Evolutionary conservation across 2,797 vertebrate genomes (phyloP).

Genomic region (Leucoraja ocellata): DNA sequence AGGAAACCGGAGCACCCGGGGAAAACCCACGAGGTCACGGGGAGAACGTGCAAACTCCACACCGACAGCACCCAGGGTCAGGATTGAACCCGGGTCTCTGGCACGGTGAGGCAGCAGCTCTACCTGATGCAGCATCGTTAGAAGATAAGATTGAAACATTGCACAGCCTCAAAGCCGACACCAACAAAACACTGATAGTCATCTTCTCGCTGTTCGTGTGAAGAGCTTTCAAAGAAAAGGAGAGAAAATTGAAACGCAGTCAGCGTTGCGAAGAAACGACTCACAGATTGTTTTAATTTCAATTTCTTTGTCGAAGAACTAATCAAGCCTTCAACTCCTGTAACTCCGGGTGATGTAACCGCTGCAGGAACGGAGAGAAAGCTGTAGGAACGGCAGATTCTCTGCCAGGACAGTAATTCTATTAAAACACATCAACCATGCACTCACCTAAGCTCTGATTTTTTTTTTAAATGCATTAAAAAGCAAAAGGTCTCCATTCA

Average conservation of each 20-base stretch:
- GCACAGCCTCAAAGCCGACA: no score
- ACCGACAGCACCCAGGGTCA: no score
- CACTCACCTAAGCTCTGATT: neutral
- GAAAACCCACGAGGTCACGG: no score
- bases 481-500: neutral
- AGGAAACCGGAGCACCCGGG: no score
- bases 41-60: no score
- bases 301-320: neutral
- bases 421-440: conserved; percentile 3
- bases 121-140: no score
- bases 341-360: neutral
- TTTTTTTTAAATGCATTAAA: neutral
- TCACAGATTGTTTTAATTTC: conserved; percentile 7
- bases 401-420: neutral
- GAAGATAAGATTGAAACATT: no score
- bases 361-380: neutral
- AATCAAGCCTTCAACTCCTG: neutral
- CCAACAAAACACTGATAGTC: neutral
- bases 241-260: neutral
- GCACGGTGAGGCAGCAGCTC: no score
- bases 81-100: no score
- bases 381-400: neutral
- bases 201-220: neutral
- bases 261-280: neutral
- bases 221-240: no score